Conservation (phyloP, 2,888 invertebrate genomes). For the Prosopocoilus inquinatus region DNA sequence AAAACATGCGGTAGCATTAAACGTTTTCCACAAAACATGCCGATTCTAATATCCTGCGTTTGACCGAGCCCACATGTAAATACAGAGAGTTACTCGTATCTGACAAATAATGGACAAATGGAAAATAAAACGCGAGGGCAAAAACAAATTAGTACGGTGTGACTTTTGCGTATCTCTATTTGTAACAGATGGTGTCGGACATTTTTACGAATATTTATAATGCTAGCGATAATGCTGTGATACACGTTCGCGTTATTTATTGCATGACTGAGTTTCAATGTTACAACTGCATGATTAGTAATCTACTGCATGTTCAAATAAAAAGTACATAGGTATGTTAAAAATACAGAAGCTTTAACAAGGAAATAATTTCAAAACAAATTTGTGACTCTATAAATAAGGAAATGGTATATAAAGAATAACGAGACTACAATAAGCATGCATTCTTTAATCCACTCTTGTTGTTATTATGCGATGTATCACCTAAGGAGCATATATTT, state of each 20-base stretch:
- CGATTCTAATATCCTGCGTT: constrained; percentile 21
- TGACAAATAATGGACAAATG: constrained; percentile 29
- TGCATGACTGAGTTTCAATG: constrained; percentile 8
- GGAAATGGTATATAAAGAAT: too few relatives aligned
- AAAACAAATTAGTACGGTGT: constrained; percentile 25
- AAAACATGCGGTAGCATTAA: constrained; percentile 6
- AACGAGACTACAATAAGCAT: too few relatives aligned
- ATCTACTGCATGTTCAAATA: too few relatives aligned
- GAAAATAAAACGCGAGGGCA: constrained; percentile 26
- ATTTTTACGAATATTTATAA: constrained; percentile 30
- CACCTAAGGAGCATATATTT: too few relatives aligned
- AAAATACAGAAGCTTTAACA: too few relatives aligned
- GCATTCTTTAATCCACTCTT: too few relatives aligned
- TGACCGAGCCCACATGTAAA: constrained; percentile 20
- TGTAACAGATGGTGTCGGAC: constrained; percentile 22
- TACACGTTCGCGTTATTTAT: constrained; percentile 24
- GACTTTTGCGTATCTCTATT: constrained; percentile 20
- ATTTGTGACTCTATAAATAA: too few relatives aligned
- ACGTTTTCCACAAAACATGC: constrained; percentile 22
- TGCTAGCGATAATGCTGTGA: constrained; percentile 23
- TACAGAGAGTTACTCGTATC: constrained; percentile 18
- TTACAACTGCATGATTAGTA: background rate
- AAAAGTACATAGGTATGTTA: too few relatives aligned
- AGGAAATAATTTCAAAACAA: too few relatives aligned
- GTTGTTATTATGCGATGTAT: too few relatives aligned